Conservation (phyloP, 2,113 vertebrate species). For the Xenotilapia caudafasciata region DNA sequence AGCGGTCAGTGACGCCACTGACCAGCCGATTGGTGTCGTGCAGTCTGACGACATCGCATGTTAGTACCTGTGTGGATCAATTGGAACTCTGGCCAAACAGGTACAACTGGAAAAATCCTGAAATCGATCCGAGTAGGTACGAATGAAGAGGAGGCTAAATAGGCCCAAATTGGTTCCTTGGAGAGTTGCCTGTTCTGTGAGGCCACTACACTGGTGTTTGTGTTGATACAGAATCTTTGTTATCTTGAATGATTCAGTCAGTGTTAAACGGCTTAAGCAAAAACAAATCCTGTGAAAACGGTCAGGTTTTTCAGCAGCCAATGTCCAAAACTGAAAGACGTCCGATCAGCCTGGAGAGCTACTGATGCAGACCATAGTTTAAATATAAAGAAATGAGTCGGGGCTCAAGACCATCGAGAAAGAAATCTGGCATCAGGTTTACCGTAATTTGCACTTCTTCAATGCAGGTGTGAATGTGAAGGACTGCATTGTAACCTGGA, state of each 20-base stretch:
- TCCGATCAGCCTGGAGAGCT: neutral
- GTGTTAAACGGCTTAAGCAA: neutral
- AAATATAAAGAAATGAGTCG: neutral
- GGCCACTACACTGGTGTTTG: neutral
- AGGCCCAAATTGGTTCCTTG: neutral
- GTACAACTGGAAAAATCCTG: neutral
- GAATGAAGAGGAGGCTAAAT: neutral
- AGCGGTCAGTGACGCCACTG: fast-evolving
- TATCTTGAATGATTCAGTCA: fast-evolving
- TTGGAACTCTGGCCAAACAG: neutral
- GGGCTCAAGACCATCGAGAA: neutral
- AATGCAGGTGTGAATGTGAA: constrained; percentile 98
- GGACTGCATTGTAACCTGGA: constrained; percentile 95
- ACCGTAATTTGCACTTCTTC: constrained; percentile 98
- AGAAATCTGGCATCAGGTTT: neutral
- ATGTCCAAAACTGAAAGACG: too few species aligned
- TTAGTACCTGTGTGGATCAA: fast-evolving
- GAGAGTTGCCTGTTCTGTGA: neutral
- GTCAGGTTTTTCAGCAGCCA: too few species aligned
- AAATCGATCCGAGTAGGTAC: fast-evolving
- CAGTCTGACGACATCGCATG: neutral
- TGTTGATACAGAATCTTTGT: neutral
- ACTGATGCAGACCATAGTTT: neutral
- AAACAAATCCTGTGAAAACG: neutral
- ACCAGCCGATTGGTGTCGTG: neutral